These are phyloP conservation scores for Melanaphis sacchari DNA, from an alignment of 1,140 invertebrate species.

Conservation along the genomic window DNA sequence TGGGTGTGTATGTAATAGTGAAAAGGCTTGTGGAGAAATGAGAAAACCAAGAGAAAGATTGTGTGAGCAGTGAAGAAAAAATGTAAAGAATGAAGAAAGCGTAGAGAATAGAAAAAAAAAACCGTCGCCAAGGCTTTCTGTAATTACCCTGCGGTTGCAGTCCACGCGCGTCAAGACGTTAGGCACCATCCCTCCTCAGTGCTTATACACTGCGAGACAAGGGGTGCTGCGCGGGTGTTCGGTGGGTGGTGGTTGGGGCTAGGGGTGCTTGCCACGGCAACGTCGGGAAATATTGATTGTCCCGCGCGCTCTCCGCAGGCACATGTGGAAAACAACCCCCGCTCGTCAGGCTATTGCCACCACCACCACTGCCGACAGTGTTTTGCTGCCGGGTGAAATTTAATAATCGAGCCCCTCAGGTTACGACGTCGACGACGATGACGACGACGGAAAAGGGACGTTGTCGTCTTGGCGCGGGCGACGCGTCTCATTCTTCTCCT, in stretches of 20 bases:
- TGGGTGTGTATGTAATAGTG: background rate
- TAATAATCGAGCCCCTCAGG: slow-evolving; percentile 52
- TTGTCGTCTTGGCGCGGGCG: background rate
- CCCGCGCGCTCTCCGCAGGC: background rate
- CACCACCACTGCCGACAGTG: slow-evolving; percentile 7
- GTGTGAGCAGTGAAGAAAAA: background rate
- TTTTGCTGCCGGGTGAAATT: slow-evolving; percentile 48
- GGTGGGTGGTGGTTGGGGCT: background rate
- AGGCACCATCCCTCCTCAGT: background rate
- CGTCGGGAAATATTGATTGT: slow-evolving; percentile 57
- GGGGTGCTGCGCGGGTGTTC: background rate
- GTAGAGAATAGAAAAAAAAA: background rate
- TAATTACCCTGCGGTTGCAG: slow-evolving; percentile 44
- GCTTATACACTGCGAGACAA: background rate
- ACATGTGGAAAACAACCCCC: slow-evolving; percentile 51
- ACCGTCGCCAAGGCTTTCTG: background rate
- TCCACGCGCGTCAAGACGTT: slow-evolving; percentile 47
- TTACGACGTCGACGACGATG: background rate
- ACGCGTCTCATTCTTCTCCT: background rate
- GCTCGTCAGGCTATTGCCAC: background rate
- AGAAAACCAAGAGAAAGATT: background rate
- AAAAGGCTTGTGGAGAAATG: no score
- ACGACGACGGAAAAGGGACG: background rate
- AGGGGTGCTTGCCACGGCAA: slow-evolving; percentile 37
- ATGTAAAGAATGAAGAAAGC: background rate